Conservation (phyloP, 2,113 vertebrate species). For the Stigmatopora nigra region DNA sequence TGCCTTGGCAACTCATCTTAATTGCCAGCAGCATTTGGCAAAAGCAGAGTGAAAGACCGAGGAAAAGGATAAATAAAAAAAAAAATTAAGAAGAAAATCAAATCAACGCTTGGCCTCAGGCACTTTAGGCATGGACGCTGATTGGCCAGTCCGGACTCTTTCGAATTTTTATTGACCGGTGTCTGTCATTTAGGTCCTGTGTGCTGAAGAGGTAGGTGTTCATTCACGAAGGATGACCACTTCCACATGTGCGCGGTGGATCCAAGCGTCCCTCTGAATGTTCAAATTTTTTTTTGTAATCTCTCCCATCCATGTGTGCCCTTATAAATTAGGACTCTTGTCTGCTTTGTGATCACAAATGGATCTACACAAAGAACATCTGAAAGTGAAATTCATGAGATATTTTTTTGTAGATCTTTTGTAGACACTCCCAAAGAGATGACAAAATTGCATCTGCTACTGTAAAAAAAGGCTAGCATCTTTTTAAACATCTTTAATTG, state of each 20-base stretch:
- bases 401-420: constrained; percentile 27
- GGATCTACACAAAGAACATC: constrained; percentile 35
- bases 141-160: constrained; percentile 53
- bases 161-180: constrained; percentile 58
- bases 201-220: constrained; percentile 62
- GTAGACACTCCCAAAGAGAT: constrained; percentile 41
- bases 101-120: constrained; percentile 52
- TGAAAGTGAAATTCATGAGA: constrained; percentile 30
- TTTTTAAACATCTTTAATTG: constrained; percentile 22
- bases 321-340: constrained; percentile 45
- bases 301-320: constrained; percentile 13
- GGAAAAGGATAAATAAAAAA: constrained; percentile 16
- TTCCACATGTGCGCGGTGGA: background rate
- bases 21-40: constrained; percentile 41
- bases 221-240: constrained; percentile 36
- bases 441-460: constrained; percentile 50
- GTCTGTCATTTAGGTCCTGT: background rate
- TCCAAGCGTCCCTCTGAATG: background rate
- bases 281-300: background rate
- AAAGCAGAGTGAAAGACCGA: constrained; percentile 35
- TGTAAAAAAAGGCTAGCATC: constrained; percentile 17
- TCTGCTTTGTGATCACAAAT: constrained; percentile 33
- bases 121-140: constrained; percentile 63
- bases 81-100: background rate
- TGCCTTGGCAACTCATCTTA: constrained; percentile 47